phyloP scores from a whole-genome alignment of 1,140 invertebrate genomes.

The Lethrus apterus region DNA sequence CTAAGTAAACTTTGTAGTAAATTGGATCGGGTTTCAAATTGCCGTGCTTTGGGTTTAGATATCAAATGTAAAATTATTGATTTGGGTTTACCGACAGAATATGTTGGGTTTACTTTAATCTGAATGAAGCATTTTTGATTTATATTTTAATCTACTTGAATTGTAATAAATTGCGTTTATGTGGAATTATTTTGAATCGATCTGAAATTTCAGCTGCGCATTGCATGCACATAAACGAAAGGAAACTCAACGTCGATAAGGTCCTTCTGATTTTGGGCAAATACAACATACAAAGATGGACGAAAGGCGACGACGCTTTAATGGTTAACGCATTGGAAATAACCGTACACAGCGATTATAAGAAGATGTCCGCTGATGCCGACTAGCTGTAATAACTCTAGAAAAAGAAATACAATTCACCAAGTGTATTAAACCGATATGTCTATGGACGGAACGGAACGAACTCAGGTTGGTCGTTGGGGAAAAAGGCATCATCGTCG shows the following conservation, averaged over 20 bases:
- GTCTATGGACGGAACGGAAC: slow-evolving; percentile 45
- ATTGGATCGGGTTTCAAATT: too few relatives aligned
- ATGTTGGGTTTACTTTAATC: too few relatives aligned
- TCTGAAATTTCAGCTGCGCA: slow-evolving; percentile 47
- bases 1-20: too few relatives aligned
- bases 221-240: slow-evolving; percentile 36
- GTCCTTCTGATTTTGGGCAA: slow-evolving; percentile 38
- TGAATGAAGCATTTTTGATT: too few relatives aligned
- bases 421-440: slow-evolving; percentile 46
- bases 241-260: slow-evolving; percentile 18
- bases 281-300: slow-evolving; percentile 45
- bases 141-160: too few relatives aligned
- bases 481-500: slow-evolving; percentile 38
- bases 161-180: too few relatives aligned
- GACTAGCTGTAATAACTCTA: slow-evolving; percentile 31
- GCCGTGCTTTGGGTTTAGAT: too few relatives aligned
- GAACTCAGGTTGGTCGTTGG: slow-evolving; percentile 39
- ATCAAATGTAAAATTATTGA: too few relatives aligned
- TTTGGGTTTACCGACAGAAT: too few relatives aligned
- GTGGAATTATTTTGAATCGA: too few relatives aligned
- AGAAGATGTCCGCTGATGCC: slow-evolving; percentile 26
- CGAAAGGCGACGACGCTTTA: slow-evolving; percentile 35
- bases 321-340: slow-evolving; percentile 36
- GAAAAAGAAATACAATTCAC: slow-evolving; percentile 27
- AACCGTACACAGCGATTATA: slow-evolving; percentile 38